Evolutionary conservation across 2,888 invertebrate genomes (phyloP).

Genomic region (Papilio protenor): DNA sequence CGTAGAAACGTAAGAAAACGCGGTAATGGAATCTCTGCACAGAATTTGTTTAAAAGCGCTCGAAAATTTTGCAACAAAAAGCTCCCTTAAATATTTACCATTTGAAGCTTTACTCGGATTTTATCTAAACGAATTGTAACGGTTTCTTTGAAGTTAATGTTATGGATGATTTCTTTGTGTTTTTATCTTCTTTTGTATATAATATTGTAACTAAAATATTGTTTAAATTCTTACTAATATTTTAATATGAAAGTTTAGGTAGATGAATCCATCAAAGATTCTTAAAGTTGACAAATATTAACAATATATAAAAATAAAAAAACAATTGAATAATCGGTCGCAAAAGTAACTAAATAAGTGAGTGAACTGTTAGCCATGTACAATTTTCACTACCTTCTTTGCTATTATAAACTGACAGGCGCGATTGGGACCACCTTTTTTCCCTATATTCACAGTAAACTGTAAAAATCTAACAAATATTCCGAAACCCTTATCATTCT

Average conservation of each 20-base stretch:
- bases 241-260: no score
- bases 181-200: not conserved
- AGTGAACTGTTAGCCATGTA: not conserved
- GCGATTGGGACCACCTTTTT: not conserved
- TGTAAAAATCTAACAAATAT: slow-evolving; percentile 10
- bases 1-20: not conserved
- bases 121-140: not conserved
- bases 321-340: not conserved
- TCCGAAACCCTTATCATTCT: slow-evolving; percentile 19
- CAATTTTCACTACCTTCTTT: not conserved
- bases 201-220: not conserved
- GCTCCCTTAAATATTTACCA: not conserved
- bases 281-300: no score
- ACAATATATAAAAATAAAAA: not conserved
- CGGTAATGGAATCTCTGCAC: not conserved
- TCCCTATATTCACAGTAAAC: not conserved
- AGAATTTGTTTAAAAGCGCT: slow-evolving; percentile 11
- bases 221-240: no score
- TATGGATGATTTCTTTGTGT: not conserved
- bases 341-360: not conserved
- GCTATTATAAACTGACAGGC: slow-evolving; percentile 9
- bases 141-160: not conserved
- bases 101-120: not conserved
- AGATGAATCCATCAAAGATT: no score
- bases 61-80: slow-evolving; percentile 5